Conservation (phyloP, 1,140 invertebrate genomes). For the Marisa cornuarietis region DNA sequence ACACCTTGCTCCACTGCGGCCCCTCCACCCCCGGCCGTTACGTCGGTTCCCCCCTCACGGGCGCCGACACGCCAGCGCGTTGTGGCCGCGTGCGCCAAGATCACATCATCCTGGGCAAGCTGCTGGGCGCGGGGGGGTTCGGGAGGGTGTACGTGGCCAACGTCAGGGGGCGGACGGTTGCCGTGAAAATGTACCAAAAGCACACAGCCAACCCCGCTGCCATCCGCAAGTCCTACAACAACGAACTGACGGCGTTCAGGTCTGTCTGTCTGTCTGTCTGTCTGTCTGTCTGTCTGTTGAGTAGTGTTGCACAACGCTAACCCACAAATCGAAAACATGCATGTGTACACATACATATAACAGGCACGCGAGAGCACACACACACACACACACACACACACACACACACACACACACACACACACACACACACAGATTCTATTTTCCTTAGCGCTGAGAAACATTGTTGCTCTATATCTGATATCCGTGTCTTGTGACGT, state of each 20-base stretch:
- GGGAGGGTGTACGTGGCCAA: slow-evolving; percentile 51
- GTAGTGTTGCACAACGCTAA: too few relatives aligned
- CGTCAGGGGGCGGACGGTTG: slow-evolving; percentile 32
- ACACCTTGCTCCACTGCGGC: slow-evolving; percentile 14
- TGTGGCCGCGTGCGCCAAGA: slow-evolving; percentile 35
- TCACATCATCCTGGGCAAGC: slow-evolving; percentile 43
- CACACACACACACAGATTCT: too few relatives aligned
- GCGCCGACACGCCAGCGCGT: slow-evolving; percentile 1
- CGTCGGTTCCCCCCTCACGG: slow-evolving; percentile 17
- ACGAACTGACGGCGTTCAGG: slow-evolving; percentile 42
- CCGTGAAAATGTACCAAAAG: slow-evolving; percentile 54
- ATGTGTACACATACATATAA: too few relatives aligned
- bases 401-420: too few relatives aligned
- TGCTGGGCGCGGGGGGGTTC: slow-evolving; percentile 53
- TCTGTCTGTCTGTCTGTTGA: too few relatives aligned
- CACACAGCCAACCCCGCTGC: slow-evolving; percentile 45
- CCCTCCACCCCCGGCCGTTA: slow-evolving; percentile 17
- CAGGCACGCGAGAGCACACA: too few relatives aligned
- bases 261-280: slow-evolving; percentile 1
- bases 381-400: too few relatives aligned
- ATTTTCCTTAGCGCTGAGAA: too few relatives aligned
- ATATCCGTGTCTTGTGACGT: too few relatives aligned
- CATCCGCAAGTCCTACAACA: slow-evolving; percentile 48
- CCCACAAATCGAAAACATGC: too few relatives aligned
- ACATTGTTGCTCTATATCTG: too few relatives aligned